Evolutionary conservation across 2,113 vertebrate genomes (phyloP).

Genomic region (Donacobius atricapilla): DNA sequence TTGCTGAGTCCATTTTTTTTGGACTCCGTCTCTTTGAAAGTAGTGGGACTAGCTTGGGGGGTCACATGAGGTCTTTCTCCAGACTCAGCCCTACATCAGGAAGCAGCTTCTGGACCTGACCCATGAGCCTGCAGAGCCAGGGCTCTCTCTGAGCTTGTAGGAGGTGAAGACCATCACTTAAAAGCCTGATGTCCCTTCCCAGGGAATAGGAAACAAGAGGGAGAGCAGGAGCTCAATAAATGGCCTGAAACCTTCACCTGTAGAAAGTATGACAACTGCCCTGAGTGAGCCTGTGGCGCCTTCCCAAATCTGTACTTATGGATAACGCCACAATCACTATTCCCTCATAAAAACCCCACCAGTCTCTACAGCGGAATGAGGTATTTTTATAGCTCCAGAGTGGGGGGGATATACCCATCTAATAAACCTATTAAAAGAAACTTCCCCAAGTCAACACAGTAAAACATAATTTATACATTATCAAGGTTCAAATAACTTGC

Average conservation of each 20-base stretch:
- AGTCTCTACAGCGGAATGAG: background rate
- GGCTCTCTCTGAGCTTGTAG: accelerated
- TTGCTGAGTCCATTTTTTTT: background rate
- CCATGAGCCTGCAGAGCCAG: accelerated
- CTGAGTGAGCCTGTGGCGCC: background rate
- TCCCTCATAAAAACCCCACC: background rate
- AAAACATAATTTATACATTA: background rate
- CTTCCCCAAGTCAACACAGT: background rate
- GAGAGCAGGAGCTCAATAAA: background rate
- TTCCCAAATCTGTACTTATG: background rate
- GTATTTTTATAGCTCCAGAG: background rate
- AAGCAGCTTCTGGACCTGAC: background rate
- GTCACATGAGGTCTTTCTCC: background rate
- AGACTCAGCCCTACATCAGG: background rate
- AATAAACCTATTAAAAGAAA: background rate
- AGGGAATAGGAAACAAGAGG: background rate
- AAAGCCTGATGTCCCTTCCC: background rate
- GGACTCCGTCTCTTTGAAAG: background rate
- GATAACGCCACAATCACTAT: background rate
- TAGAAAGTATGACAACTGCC: background rate
- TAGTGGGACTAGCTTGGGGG: accelerated
- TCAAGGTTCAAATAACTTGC: background rate
- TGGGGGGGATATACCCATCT: background rate
- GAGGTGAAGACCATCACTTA: background rate
- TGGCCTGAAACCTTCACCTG: background rate